Percentiles rank a stretch among this genome's conserved stretches.
phyloP scores from a whole-genome alignment of 1,140 invertebrate genomes.

The Sycophaga agraensis region DNA sequence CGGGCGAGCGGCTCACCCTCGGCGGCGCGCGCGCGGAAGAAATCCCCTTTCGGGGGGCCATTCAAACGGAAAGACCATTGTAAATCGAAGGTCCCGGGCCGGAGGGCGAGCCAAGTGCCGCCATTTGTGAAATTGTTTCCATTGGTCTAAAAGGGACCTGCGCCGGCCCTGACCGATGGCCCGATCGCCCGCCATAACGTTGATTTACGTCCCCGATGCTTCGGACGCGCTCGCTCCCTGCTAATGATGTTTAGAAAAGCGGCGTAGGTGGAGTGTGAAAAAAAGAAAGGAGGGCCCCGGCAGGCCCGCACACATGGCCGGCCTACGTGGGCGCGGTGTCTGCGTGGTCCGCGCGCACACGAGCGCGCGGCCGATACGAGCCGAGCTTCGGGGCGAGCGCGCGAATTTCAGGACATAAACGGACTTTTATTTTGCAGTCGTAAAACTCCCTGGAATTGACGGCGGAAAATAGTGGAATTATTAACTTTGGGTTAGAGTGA shows the following conservation, averaged over 20 bases:
- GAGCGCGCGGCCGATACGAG: background rate
- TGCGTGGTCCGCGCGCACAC: too few relatives aligned
- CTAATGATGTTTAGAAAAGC: constrained; percentile 30
- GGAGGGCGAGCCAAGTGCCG: constrained; percentile 24
- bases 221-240: background rate
- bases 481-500: background rate
- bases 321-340: too few relatives aligned
- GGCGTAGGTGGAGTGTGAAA: too few relatives aligned
- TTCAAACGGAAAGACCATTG: constrained; percentile 28
- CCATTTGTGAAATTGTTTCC: constrained; percentile 33
- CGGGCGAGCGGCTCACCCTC: constrained; percentile 16
- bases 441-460: constrained; percentile 6
- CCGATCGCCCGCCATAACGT: constrained; percentile 18
- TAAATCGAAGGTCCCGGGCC: constrained; percentile 27
- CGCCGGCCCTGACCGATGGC: constrained; percentile 23
- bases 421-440: constrained; percentile 13
- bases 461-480: background rate
- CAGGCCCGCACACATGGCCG: too few relatives aligned
- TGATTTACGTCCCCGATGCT: constrained; percentile 16
- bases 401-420: constrained; percentile 4
- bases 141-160: constrained; percentile 32
- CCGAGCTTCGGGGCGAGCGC: too few relatives aligned
- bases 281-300: background rate
- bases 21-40: background rate
- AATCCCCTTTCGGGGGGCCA: constrained; percentile 26